A percentile compares a stretch with the other conserved stretches of the same genome.
phyloP scores from a whole-genome alignment of 2,888 invertebrate genomes.

The Mimas tiliae region DNA sequence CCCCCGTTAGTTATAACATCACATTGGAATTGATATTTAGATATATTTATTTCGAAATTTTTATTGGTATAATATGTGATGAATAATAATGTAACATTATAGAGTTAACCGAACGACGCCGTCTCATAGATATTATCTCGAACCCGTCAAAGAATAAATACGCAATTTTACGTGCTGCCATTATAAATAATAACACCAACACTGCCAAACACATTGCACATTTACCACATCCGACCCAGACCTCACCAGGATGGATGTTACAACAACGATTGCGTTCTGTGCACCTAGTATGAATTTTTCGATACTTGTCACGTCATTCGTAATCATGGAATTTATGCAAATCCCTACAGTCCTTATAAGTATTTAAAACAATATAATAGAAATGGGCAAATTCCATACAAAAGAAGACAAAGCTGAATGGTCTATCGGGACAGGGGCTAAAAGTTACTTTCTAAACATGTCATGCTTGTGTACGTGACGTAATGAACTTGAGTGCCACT shows the following conservation, averaged over 20 bases:
- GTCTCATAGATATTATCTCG: constrained; percentile 3
- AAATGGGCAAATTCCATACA: too few relatives aligned
- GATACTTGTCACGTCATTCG: too few relatives aligned
- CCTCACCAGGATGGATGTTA: not conserved
- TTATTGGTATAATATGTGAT: constrained; percentile 37
- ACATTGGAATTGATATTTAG: constrained; percentile 56
- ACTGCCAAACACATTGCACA: not conserved
- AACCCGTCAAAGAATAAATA: constrained; percentile 14
- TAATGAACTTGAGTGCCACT: too few relatives aligned
- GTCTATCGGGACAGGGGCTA: too few relatives aligned
- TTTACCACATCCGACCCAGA: not conserved
- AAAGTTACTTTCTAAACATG: too few relatives aligned
- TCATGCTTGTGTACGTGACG: too few relatives aligned
- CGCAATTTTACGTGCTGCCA: constrained; percentile 6
- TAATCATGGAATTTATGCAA: too few relatives aligned
- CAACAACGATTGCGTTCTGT: not conserved
- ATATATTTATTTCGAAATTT: constrained; percentile 43
- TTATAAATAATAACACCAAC: constrained; percentile 5
- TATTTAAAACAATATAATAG: too few relatives aligned
- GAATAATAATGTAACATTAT: constrained; percentile 12
- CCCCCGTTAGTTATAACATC: constrained; percentile 57
- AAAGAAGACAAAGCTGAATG: too few relatives aligned
- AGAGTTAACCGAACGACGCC: constrained; percentile 15
- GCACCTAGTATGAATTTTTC: not conserved
- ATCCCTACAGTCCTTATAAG: too few relatives aligned